Percentiles rank a stretch among this genome's conserved stretches.
These are phyloP conservation scores for Struthidea cinerea DNA, from an alignment of 2,113 vertebrate genomes.

Conservation along the genomic window DNA sequence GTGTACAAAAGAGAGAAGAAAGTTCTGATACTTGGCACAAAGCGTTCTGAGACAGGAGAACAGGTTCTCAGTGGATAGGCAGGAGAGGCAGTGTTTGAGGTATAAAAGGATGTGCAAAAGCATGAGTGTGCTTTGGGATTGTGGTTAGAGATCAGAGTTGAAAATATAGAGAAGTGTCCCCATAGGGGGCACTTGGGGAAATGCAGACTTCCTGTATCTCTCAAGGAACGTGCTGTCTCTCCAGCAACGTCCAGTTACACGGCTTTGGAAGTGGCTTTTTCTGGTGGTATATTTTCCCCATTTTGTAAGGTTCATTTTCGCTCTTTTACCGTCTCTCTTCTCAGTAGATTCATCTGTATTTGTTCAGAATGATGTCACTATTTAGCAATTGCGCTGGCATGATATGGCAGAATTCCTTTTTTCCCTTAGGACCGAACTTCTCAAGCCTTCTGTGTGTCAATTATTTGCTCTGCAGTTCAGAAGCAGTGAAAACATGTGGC, in stretches of 20 bases:
- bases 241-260: background rate
- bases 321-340: background rate
- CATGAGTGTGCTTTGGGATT: background rate
- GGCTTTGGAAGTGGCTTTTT: background rate
- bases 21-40: background rate
- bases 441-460: background rate
- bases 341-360: background rate
- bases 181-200: background rate
- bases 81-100: background rate
- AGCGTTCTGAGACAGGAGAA: background rate
- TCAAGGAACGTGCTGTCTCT: background rate
- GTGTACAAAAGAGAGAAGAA: background rate
- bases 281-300: background rate
- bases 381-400: background rate
- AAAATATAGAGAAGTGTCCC: background rate
- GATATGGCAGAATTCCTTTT: background rate
- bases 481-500: background rate
- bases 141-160: background rate
- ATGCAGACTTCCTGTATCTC: background rate
- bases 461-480: slow-evolving; percentile 1
- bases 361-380: background rate
- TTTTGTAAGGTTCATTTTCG: background rate
- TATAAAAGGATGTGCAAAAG: background rate
- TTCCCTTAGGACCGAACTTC: background rate
- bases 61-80: background rate